phyloP scores from a whole-genome alignment of 2,113 vertebrate genomes.

The Pleuronectes platessa region DNA sequence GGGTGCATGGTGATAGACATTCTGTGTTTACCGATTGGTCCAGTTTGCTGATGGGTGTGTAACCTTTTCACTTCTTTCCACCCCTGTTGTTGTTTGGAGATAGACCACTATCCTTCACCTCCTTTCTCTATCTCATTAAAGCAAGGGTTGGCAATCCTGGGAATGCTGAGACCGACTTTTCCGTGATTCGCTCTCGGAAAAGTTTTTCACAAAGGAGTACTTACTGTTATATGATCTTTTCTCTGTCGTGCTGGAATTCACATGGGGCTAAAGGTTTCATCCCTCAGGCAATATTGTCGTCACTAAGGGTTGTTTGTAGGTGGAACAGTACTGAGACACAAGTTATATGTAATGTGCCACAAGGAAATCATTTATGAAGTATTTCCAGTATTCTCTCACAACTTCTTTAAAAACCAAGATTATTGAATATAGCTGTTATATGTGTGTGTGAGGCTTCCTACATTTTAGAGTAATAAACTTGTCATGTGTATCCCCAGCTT shows the following conservation, averaged over 20 bases:
- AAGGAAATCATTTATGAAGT: too few relatives aligned
- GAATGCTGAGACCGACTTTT: too few relatives aligned
- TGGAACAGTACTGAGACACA: background rate
- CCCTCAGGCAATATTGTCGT: background rate
- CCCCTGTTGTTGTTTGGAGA: background rate
- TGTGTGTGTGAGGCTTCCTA: background rate
- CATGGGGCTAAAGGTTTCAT: background rate
- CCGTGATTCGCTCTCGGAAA: too few relatives aligned
- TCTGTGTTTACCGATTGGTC: conserved; percentile 17
- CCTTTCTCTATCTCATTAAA: too few relatives aligned
- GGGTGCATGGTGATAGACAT: background rate
- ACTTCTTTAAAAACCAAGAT: background rate
- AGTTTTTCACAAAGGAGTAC: too few relatives aligned
- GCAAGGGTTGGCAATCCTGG: too few relatives aligned
- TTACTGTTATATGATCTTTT: too few relatives aligned
- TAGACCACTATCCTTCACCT: too few relatives aligned
- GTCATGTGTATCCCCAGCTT: background rate
- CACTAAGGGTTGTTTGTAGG: too few relatives aligned
- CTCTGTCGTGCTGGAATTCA: too few relatives aligned
- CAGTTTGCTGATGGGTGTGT: background rate
- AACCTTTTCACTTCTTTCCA: background rate
- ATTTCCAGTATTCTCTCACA: too few relatives aligned
- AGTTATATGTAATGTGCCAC: background rate
- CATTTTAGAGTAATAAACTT: background rate
- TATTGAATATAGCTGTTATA: background rate